Base-by-base conservation (phyloP, 2,113 vertebrate species). In the Prolemur simus region DNA sequence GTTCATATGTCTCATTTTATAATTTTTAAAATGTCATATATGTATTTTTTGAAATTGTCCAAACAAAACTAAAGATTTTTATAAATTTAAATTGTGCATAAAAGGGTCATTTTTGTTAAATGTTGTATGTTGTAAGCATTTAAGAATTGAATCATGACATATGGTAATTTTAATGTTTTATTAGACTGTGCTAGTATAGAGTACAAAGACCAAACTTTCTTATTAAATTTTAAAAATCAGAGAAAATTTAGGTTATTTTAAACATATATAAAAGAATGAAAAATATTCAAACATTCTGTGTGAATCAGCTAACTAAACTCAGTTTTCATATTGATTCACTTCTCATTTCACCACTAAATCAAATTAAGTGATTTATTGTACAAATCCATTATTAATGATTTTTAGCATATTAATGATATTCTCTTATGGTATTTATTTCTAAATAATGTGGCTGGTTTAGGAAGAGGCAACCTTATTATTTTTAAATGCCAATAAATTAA, bases 291-390 rank as follows among this genome's bases (percentile, higher is more conserved):
- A 8, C 10, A 5, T 52, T 78, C 15, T 49, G 21, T 32, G 42
- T 52, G 11, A 14, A 3, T 39, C 34, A 32, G 23, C 54, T 64
- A 39, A 49, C 6, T 52, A 64, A 49, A 52, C 13, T 77, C 9
- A 14, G 17, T 27, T 63, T 27, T 47, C 18, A 52, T 23, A 64
- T 87, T 32, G 2, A 42, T 82, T 81, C 91, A 8, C 17, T 77
- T 68, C 32, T 76, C 63, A 34, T 86, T 69, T 92, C 0, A 37
- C 32, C 56, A 56, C 39, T 80, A 88, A 88, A 73, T 60, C 7
- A 25, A 92, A 63, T 47, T 0, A 39, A 93, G 32, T 96, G n/a
- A 23, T 94, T 96, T 93, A 14, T 66, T 95, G 97, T 90, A 9
- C 10, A 97, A 89, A 81, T 60, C 0, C 0, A 1, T 90, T 87